These are phyloP conservation scores for Mesoligia furuncula DNA, from an alignment of 2,888 invertebrate species.

Conservation along the genomic window DNA sequence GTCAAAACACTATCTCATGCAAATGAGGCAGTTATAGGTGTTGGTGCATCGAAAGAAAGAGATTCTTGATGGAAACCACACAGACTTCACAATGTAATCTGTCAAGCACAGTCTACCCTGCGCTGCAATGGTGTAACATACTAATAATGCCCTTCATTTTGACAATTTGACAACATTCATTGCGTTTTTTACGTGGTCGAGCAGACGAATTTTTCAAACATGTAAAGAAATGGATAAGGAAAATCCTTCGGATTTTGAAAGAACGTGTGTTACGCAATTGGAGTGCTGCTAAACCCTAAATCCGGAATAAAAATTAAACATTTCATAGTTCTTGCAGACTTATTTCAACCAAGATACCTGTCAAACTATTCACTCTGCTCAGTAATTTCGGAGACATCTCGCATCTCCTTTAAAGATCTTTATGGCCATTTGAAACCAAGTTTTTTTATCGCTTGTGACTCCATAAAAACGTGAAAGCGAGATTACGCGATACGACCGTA, in stretches of 20 bases:
- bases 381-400: background rate
- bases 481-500: constrained; percentile 1
- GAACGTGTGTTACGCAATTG: background rate
- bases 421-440: background rate
- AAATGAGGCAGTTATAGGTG: background rate
- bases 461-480: constrained; percentile 20
- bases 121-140: too few species aligned
- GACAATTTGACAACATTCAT: background rate
- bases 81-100: background rate
- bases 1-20: background rate
- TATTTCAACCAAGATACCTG: background rate
- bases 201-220: background rate
- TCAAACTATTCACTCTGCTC: background rate
- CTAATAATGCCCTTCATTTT: background rate
- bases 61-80: background rate
- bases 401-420: constrained; percentile 6
- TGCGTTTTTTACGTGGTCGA: background rate
- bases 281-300: background rate
- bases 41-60: background rate
- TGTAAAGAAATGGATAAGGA: background rate
- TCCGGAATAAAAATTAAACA: background rate
- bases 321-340: background rate
- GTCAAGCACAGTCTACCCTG: background rate
- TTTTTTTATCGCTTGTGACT: constrained; percentile 4
- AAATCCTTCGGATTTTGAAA: background rate